Conservation (phyloP, 2,888 invertebrate species). For the Zaprionus bogoriensis region DNA sequence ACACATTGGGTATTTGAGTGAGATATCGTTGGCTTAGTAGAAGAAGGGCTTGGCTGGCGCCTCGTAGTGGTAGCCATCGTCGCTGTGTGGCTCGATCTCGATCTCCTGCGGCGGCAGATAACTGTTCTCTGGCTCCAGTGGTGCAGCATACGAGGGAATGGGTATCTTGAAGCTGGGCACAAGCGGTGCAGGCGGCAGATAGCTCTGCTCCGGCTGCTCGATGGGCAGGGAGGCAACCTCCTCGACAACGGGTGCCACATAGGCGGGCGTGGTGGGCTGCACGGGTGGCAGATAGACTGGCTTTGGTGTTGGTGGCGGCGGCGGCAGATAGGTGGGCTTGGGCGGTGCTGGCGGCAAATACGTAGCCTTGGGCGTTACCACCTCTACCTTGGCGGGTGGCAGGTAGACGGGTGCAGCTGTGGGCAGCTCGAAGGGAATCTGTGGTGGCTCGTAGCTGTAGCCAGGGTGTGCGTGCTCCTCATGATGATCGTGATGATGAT, state of each 20-base stretch:
- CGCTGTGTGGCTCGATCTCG: slow-evolving; percentile 55
- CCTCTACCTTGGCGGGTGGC: slow-evolving; percentile 37
- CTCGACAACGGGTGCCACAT: slow-evolving; percentile 46
- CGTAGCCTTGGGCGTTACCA: slow-evolving; percentile 18
- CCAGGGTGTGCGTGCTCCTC: slow-evolving; percentile 58
- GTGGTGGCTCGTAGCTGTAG: slow-evolving; percentile 62
- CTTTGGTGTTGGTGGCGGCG: slow-evolving; percentile 41
- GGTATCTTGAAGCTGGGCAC: slow-evolving; percentile 65
- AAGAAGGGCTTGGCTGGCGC: slow-evolving; percentile 61
- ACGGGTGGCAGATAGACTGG: slow-evolving; percentile 47
- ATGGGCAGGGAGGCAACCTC: slow-evolving; percentile 16
- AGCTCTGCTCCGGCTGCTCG: slow-evolving; percentile 29
- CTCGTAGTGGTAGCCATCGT: slow-evolving; percentile 76
- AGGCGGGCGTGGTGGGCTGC: slow-evolving; percentile 29
- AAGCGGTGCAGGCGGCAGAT: slow-evolving; percentile 50
- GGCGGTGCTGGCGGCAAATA: slow-evolving; percentile 52
- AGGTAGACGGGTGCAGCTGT: slow-evolving; percentile 51
- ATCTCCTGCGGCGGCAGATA: slow-evolving; percentile 67
- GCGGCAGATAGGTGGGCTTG: slow-evolving; percentile 48
- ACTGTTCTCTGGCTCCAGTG: slow-evolving; percentile 60
- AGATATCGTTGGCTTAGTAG: slow-evolving; percentile 51
- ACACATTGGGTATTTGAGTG: too few species aligned
- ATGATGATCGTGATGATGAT: slow-evolving; percentile 47
- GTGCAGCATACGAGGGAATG: slow-evolving; percentile 79
- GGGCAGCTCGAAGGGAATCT: slow-evolving; percentile 54